Conservation (phyloP, 2,888 invertebrate genomes). For the Myopa testacea region DNA sequence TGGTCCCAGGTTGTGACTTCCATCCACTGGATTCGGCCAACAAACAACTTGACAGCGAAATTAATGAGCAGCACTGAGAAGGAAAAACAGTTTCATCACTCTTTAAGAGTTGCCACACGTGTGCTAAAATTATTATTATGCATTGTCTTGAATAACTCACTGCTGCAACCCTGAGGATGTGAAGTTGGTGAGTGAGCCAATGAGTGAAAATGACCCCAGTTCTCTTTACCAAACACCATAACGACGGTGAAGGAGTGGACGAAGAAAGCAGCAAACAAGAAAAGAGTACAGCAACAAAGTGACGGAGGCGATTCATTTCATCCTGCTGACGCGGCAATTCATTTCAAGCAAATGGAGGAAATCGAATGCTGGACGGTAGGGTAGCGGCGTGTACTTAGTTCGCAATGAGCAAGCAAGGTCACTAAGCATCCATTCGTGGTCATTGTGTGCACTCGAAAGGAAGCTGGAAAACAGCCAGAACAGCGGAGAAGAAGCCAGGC, state of each 20-base stretch:
- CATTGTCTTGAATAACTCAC: conserved; percentile 40
- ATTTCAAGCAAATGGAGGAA: conserved; percentile 14
- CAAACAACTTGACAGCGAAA: conserved; percentile 33
- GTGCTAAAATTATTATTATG: conserved; percentile 41
- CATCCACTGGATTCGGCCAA: not conserved
- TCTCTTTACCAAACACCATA: not conserved
- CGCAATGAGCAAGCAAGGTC: not conserved
- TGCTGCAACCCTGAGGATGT: too few species aligned
- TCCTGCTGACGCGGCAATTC: conserved; percentile 40
- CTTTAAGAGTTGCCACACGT: conserved; percentile 39
- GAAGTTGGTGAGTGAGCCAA: too few species aligned
- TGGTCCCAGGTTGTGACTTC: too few species aligned
- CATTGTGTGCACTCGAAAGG: not conserved
- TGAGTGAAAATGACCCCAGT: too few species aligned
- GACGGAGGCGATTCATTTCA: not conserved
- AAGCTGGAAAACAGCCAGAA: too few species aligned
- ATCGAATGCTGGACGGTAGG: not conserved
- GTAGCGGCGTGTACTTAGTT: too few species aligned
- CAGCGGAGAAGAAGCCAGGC: too few species aligned
- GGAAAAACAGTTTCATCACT: conserved; percentile 41
- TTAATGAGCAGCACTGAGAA: conserved; percentile 43
- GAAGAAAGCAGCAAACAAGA: not conserved
- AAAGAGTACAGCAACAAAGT: not conserved
- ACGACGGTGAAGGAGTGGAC: not conserved
- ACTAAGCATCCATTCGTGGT: not conserved